Evolutionary conservation across 2,888 invertebrate species (phyloP), one percentile per base, ranked within the genome.

Genomic region (Lucinisca nassula): DNA sequence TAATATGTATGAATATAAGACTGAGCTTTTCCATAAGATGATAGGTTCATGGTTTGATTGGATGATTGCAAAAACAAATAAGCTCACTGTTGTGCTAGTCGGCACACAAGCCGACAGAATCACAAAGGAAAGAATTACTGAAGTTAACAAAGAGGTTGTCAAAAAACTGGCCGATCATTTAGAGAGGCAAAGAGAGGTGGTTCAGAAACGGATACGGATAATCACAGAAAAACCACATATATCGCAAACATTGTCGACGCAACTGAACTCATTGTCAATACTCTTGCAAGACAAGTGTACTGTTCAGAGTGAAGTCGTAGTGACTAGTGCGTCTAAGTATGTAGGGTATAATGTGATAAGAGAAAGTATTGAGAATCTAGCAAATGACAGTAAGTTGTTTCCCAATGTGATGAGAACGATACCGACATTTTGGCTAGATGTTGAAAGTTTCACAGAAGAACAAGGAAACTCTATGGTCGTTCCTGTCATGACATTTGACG

Each of bases 381-480:
- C 94, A 21, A 91, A 90, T 12, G 92, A 95, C 85, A 88, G 92
- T 78, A 92, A 93, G 38, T 88, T 93, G 21, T 95, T 95, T 84
- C 89, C 95, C 3, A 89, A 92, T 58, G 94, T 96, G 12, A 92
- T 95, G 89, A 91, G 94, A 55, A 90, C 90, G 14, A 95, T 96
- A 61, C 96, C 96, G 38, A 94, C 95, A 21, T 93, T 96, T 82
- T 96, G 96, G 96, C 89, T 93, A 6, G 95, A 96, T 51, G 95
- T 96, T 21, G 95, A 95, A 83, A 91, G 90, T 61, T 95, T 92
- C 79, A 80, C 95, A 12, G 96, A 95, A 83, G 95, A 95, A 70
- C 91, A 92, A 51, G 95, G 95, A 14, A 94, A 94, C 84, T 87
- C 91, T 12, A 92, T 95, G 93, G 78, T 90, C 6, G 91, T 95